Percentiles rank a stretch among this genome's conserved stretches.
phyloP scores from a whole-genome alignment of 2,113 vertebrate species.

The Lontra canadensis region DNA sequence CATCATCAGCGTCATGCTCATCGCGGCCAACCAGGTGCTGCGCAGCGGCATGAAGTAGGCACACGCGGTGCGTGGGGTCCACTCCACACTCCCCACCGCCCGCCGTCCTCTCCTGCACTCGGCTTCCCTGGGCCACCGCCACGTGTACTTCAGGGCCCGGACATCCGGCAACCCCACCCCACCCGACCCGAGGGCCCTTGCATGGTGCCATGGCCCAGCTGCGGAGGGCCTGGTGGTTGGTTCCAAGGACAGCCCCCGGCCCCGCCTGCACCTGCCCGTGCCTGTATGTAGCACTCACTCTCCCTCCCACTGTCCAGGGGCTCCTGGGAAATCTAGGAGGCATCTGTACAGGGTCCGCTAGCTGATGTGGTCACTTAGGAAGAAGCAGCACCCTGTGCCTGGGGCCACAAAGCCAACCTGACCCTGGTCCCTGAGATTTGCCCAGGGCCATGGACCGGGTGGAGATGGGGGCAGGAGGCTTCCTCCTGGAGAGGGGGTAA shows the following conservation, averaged over 20 bases:
- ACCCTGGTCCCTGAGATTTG: background rate
- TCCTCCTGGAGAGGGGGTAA: background rate
- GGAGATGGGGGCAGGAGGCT: background rate
- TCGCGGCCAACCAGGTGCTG: constrained; percentile 98
- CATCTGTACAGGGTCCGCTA: background rate
- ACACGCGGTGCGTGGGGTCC: background rate
- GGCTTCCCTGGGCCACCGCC: background rate
- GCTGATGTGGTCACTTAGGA: background rate
- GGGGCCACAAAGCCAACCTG: background rate
- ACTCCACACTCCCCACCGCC: background rate
- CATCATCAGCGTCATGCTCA: constrained; percentile 99
- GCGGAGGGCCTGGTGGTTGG: background rate
- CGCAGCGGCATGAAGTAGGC: constrained; percentile 96
- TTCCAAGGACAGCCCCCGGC: background rate
- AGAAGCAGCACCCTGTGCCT: background rate
- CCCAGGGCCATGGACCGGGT: background rate
- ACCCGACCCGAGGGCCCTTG: background rate
- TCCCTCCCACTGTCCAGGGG: background rate
- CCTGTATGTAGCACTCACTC: constrained; percentile 48
- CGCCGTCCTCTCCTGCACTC: background rate
- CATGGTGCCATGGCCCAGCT: constrained; percentile 43
- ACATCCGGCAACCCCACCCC: background rate
- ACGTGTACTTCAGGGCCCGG: background rate
- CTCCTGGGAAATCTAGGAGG: background rate
- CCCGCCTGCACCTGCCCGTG: background rate